Evolutionary conservation across 2,797 vertebrate genomes (phyloP).

Genomic region (Enteromius afrohamiltoni): DNA sequence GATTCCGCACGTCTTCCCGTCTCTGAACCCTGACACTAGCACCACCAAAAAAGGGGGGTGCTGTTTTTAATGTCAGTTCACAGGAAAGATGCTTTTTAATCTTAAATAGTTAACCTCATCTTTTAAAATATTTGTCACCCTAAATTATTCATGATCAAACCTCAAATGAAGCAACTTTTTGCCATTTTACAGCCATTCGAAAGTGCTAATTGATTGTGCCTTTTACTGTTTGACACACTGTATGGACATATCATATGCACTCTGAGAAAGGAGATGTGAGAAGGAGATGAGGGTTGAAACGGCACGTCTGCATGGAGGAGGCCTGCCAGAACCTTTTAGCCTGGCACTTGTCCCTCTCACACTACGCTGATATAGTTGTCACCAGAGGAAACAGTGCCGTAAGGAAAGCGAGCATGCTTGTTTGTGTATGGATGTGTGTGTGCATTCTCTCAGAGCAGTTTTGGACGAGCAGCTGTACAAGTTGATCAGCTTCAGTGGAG

Average conservation of each 20-base stretch:
- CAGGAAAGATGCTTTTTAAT: background rate
- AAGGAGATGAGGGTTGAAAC: constrained; percentile 23
- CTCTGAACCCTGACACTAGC: too few species aligned
- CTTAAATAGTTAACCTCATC: background rate
- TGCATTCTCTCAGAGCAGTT: background rate
- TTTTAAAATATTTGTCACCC: background rate
- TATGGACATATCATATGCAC: constrained; percentile 27
- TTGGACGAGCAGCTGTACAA: constrained; percentile 14
- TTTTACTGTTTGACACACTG: constrained; percentile 1
- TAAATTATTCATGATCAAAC: constrained; percentile 5
- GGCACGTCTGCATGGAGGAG: constrained; percentile 6
- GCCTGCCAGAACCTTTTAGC: constrained; percentile 51
- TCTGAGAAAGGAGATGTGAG: constrained; percentile 29
- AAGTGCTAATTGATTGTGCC: constrained; percentile 30
- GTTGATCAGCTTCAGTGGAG: constrained; percentile 30
- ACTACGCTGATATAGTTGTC: constrained; percentile 43
- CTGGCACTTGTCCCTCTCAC: constrained; percentile 38
- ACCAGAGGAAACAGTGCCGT: constrained; percentile 34
- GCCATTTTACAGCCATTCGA: background rate
- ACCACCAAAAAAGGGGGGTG: background rate
- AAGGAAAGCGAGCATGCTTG: constrained; percentile 3
- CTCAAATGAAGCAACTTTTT: background rate
- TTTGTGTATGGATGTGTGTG: background rate
- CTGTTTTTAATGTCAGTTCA: background rate
- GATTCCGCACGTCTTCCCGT: too few species aligned